phyloP scores from a whole-genome alignment of 2,888 invertebrate species.

The Callinectes sapidus region DNA sequence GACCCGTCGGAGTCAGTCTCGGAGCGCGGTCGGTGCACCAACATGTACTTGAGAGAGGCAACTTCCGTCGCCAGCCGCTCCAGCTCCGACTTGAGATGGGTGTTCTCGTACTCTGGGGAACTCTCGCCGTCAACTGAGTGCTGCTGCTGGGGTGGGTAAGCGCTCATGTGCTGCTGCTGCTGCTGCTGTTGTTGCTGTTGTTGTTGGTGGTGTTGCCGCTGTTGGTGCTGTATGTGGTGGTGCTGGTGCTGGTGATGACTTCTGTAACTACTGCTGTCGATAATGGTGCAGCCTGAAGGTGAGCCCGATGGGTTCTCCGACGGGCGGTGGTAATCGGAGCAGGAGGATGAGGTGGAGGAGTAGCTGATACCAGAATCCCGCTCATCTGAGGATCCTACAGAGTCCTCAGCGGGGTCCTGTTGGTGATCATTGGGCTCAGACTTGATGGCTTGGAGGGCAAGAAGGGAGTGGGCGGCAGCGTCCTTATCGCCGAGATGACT shows the following conservation, averaged over 20 bases:
- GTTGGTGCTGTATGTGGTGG: conserved; percentile 22
- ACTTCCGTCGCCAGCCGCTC: conserved; percentile 93
- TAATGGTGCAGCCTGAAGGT: conserved; percentile 40
- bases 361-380: conserved; percentile 90
- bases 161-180: conserved; percentile 19
- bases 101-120: conserved; percentile 65
- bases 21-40: conserved; percentile 73
- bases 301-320: conserved; percentile 48
- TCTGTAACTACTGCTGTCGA: conserved; percentile 41
- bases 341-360: conserved; percentile 67
- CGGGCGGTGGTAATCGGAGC: conserved; percentile 63
- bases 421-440: conserved; percentile 65
- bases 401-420: conserved; percentile 75
- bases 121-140: conserved; percentile 43
- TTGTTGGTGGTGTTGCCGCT: conserved; percentile 49
- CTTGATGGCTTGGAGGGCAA: conserved; percentile 71
- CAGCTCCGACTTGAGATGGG: conserved; percentile 81
- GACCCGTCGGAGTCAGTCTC: conserved; percentile 65
- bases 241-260: conserved; percentile 37
- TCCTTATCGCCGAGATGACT: conserved; percentile 88
- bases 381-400: conserved; percentile 88
- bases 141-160: conserved; percentile 41
- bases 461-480: conserved; percentile 70
- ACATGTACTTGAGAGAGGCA: conserved; percentile 84
- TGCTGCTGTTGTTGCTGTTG: too few relatives aligned